Percentiles rank a stretch among this genome's conserved stretches.
phyloP scores from a whole-genome alignment of 2,797 vertebrate genomes.

The Fratercula arctica region DNA sequence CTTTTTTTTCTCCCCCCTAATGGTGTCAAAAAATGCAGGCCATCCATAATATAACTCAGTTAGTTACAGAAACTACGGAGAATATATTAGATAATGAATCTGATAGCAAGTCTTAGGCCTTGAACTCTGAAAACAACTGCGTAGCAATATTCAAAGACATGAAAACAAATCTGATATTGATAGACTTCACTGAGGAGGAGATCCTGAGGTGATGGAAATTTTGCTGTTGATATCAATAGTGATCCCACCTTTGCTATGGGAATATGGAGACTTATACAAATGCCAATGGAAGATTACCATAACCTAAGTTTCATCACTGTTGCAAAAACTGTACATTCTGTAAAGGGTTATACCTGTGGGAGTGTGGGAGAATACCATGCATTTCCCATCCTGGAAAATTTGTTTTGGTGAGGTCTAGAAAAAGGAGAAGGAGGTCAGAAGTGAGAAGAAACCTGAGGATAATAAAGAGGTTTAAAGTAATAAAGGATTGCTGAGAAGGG shows the following conservation, averaged over 20 bases:
- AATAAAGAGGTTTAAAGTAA: not conserved
- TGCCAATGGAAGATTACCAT: not conserved
- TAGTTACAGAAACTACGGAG: not conserved
- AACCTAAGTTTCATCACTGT: not conserved
- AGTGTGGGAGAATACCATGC: not conserved
- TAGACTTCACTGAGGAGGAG: not conserved
- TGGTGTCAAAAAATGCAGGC: not conserved
- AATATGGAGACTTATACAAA: not conserved
- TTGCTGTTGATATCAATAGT: not conserved
- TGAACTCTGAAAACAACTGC: not conserved
- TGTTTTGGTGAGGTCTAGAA: not conserved
- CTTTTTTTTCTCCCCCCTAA: not conserved
- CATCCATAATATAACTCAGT: not conserved
- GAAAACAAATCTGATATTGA: not conserved
- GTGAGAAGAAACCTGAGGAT: not conserved
- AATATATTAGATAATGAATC: not conserved
- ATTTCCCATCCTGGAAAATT: not conserved
- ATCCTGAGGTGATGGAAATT: not conserved
- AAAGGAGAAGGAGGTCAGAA: not conserved
- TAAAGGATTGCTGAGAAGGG: not conserved
- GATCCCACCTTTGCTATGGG: not conserved
- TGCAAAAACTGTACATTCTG: not conserved
- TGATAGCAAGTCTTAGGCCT: not conserved
- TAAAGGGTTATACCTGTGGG: not conserved
- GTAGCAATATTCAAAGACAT: not conserved